Conservation (phyloP, 2,797 vertebrate genomes). For the Myripristis murdjan region DNA sequence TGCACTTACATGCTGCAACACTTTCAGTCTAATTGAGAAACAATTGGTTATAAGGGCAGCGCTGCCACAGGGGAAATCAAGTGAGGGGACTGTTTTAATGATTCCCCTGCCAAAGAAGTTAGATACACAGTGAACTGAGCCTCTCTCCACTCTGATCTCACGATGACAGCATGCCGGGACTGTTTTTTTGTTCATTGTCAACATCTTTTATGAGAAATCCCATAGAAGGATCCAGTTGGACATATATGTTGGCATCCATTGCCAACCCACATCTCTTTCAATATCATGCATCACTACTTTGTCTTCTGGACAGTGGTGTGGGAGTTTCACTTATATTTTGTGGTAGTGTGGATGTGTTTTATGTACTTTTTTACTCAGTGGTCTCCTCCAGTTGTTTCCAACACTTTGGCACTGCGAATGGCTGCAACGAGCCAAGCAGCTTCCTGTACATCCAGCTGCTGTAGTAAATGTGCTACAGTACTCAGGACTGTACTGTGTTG, state of each 20-base stretch:
- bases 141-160: conserved; percentile 63
- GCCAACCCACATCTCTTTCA: conserved; percentile 41
- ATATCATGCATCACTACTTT: conserved; percentile 54
- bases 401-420: conserved; percentile 48
- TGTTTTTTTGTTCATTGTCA: conserved; percentile 35
- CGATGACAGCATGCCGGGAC: conserved; percentile 7
- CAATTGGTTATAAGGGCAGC: conserved; percentile 49
- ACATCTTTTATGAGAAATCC: conserved; percentile 42
- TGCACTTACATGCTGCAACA: conserved; percentile 47
- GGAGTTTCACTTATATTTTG: conserved; percentile 14
- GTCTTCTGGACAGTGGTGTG: conserved; percentile 35
- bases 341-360: conserved; percentile 16
- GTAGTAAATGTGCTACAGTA: conserved; percentile 84
- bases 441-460: conserved; percentile 87
- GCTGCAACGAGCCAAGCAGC: conserved; percentile 67
- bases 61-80: conserved; percentile 53
- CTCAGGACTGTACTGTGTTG: conserved; percentile 49
- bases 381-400: conserved; percentile 41
- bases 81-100: conserved; percentile 73
- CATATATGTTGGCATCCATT: conserved; percentile 26
- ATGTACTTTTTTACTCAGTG: conserved; percentile 41
- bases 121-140: conserved; percentile 42
- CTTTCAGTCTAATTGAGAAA: conserved; percentile 70
- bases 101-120: conserved; percentile 61
- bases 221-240: conserved; percentile 39